phyloP scores from a whole-genome alignment of 2,797 vertebrate genomes.

The Taenioides sp. region DNA sequence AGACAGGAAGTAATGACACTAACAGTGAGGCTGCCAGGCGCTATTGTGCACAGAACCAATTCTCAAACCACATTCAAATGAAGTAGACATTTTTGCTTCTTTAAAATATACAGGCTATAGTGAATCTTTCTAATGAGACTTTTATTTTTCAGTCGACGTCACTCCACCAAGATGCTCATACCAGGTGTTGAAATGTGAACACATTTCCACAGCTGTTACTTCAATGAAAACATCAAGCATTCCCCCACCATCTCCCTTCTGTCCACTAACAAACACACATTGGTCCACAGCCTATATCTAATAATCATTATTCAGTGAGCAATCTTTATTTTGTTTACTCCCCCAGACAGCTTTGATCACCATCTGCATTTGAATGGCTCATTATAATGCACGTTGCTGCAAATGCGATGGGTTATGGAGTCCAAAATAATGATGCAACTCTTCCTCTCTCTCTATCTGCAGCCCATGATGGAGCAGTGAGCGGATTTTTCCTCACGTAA shows the following conservation, averaged over 20 bases:
- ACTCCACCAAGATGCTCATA: not conserved
- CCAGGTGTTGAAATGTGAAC: not conserved
- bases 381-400: conserved; percentile 65
- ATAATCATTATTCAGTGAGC: conserved; percentile 9
- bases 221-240: conserved; percentile 2
- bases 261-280: not conserved
- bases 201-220: conserved; percentile 6
- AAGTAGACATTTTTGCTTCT: too few relatives aligned
- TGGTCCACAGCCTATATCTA: conserved; percentile 1
- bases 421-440: conserved; percentile 67
- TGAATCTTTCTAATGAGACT: not conserved
- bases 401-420: conserved; percentile 56
- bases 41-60: too few relatives aligned
- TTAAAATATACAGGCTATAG: too few relatives aligned
- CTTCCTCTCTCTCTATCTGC: conserved; percentile 59
- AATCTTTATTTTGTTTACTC: conserved; percentile 43
- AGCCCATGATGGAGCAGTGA: conserved; percentile 47
- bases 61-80: too few relatives aligned
- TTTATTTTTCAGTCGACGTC: not conserved
- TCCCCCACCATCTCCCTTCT: conserved; percentile 1
- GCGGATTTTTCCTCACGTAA: conserved; percentile 55
- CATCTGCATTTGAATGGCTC: conserved; percentile 59
- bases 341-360: conserved; percentile 55
- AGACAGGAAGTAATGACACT: too few relatives aligned
- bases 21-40: too few relatives aligned